Evolutionary conservation across 2,888 invertebrate species (phyloP), one percentile per base, ranked within the genome.

Genomic region (Gasteruption jaculator): DNA sequence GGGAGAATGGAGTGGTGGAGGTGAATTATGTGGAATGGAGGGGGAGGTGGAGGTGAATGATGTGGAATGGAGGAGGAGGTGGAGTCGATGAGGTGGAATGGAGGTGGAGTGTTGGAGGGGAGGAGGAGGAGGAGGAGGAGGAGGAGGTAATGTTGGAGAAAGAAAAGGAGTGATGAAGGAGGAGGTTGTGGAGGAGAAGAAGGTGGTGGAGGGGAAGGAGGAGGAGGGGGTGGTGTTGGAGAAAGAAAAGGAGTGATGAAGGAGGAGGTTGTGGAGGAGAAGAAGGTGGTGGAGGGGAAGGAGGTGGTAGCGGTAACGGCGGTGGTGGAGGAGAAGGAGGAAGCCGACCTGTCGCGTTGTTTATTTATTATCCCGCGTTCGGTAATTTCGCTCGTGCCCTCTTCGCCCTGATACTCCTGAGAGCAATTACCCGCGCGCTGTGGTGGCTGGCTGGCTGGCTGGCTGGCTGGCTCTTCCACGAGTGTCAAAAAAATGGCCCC

Each of bases 341-440:
- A 42, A 50, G 35, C 41, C 45, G 60, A 58, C 60, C 60, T 58
- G 61, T 61, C 63, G 58, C 65, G 61, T 60, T 55, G 59, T n/a
- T n/a, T n/a, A n/a, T n/a, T n/a, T n/a, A n/a, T n/a, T n/a, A n/a
- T n/a, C n/a, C n/a, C n/a, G n/a, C n/a, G n/a, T n/a, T n/a, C n/a
- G n/a, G n/a, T n/a, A n/a, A n/a, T n/a, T n/a, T n/a, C n/a, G n/a
- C n/a, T n/a, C n/a, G n/a, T n/a, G n/a, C n/a, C n/a, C n/a, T n/a
- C n/a, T n/a, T n/a, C n/a, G n/a, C n/a, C n/a, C n/a, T n/a, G n/a
- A n/a, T n/a, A n/a, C n/a, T n/a, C n/a, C n/a, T n/a, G n/a, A n/a
- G n/a, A n/a, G n/a, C n/a, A n/a, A n/a, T n/a, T n/a, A n/a, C n/a
- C n/a, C n/a, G n/a, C n/a, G n/a, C n/a, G n/a, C n/a, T n/a, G n/a